Conservation (phyloP, 2,113 vertebrate genomes). For the Orthochromis indermauri region DNA sequence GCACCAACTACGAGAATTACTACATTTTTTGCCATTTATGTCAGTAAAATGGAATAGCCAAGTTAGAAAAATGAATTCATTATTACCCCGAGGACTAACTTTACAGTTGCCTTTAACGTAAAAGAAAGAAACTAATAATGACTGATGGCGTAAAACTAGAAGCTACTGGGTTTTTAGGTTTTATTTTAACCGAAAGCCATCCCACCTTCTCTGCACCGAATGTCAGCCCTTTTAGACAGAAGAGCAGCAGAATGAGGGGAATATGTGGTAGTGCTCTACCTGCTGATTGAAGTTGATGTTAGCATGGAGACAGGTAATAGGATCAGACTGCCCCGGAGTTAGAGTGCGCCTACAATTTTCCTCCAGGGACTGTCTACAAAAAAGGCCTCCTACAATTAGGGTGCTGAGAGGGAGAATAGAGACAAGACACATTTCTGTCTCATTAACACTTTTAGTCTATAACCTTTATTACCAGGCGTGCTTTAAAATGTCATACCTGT, state of each 20-base stretch:
- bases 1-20: background rate
- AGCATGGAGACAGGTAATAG: slow-evolving; percentile 57
- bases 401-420: slow-evolving; percentile 33
- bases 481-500: background rate
- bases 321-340: slow-evolving; percentile 56
- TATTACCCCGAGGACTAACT: background rate
- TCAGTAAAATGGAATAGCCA: background rate
- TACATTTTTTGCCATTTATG: background rate
- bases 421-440: slow-evolving; percentile 46
- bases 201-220: background rate
- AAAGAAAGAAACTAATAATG: background rate
- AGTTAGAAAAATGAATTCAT: background rate
- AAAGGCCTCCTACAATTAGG: slow-evolving; percentile 57
- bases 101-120: background rate
- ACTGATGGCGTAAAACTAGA: background rate
- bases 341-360: slow-evolving; percentile 50
- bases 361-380: slow-evolving; percentile 47
- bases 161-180: background rate
- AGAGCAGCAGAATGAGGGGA: background rate
- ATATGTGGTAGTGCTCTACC: slow-evolving; percentile 24
- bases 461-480: slow-evolving; percentile 30
- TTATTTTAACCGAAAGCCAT: background rate
- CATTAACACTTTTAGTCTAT: slow-evolving; percentile 51
- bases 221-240: slow-evolving; percentile 9
- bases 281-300: slow-evolving; percentile 60